Conservation (phyloP, 2,888 invertebrate genomes). For the Pyralis farinalis region DNA sequence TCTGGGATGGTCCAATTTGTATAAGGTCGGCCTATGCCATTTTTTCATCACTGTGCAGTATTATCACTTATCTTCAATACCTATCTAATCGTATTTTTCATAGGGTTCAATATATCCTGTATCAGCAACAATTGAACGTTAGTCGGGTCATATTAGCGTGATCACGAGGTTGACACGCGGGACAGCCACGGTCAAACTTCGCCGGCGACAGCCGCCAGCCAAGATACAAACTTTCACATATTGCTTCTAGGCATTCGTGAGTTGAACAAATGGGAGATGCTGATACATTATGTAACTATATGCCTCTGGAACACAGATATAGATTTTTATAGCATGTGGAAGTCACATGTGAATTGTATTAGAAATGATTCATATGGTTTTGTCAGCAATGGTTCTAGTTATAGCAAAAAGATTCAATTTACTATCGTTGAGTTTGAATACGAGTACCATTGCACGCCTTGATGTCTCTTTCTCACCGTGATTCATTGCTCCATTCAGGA, state of each 20-base stretch:
- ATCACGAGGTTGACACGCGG: conserved; percentile 65
- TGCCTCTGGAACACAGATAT: not conserved
- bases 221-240: conserved; percentile 6
- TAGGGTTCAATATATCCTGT: conserved; percentile 15
- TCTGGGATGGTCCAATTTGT: no score
- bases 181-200: conserved; percentile 47
- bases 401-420: no score
- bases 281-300: conserved; percentile 8
- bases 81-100: not conserved
- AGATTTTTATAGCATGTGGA: not conserved
- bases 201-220: conserved; percentile 50
- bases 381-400: no score
- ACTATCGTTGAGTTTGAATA: no score
- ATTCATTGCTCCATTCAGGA: no score
- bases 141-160: conserved; percentile 53
- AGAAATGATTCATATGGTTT: no score
- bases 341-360: no score
- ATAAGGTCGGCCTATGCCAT: no score
- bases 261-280: conserved; percentile 1
- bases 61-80: no score
- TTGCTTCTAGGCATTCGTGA: not conserved
- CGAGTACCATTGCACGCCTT: no score
- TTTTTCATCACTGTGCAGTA: no score
- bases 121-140: conserved; percentile 2
- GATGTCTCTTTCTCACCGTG: no score